These are phyloP conservation scores for Numenius phaeopus DNA, from an alignment of 2,797 vertebrate species.

Conservation along the genomic window DNA sequence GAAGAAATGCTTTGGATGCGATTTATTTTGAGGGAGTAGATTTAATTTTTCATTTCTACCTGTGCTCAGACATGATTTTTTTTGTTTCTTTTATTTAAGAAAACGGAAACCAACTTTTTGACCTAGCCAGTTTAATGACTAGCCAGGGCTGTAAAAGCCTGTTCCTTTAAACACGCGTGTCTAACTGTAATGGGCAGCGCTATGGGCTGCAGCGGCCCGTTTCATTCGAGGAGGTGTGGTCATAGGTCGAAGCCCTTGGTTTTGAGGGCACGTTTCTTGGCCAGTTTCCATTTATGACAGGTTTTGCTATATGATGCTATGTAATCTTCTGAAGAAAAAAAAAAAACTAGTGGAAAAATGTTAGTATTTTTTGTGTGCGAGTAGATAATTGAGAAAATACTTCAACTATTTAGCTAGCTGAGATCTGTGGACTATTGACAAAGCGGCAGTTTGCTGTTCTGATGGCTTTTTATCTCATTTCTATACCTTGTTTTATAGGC, in stretches of 20 bases:
- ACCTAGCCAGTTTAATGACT: constrained; percentile 6
- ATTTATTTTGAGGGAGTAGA: neutral
- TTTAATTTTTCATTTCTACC: neutral
- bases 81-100: neutral
- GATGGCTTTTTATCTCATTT: neutral
- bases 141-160: neutral
- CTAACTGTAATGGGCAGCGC: neutral
- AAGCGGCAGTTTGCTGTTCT: neutral
- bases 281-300: neutral
- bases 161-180: neutral
- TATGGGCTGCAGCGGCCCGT: neutral
- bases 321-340: neutral
- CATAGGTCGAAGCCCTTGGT: neutral
- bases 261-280: neutral
- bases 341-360: neutral
- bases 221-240: neutral
- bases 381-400: neutral
- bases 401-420: neutral
- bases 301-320: neutral
- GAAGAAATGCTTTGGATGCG: neutral
- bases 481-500: neutral
- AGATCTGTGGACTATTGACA: neutral
- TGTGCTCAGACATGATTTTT: neutral
- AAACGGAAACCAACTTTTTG: neutral
- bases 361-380: neutral